A percentile compares a stretch with the other conserved stretches of the same genome.
phyloP scores from a whole-genome alignment of 2,797 vertebrate genomes.

The Coregonus suidteri region DNA sequence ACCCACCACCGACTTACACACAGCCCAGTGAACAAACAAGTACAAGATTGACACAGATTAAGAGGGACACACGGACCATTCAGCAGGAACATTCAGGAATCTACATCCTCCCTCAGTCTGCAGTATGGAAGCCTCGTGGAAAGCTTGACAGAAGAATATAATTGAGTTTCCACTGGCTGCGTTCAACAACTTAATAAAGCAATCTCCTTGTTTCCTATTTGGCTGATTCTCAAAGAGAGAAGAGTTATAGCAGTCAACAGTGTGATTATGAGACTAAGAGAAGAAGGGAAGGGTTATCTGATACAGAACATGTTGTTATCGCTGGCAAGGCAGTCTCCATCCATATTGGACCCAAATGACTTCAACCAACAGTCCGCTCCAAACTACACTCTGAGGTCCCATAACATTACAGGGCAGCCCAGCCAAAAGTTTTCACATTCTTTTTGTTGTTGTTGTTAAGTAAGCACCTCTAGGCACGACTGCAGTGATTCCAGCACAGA shows the following conservation, averaged over 20 bases:
- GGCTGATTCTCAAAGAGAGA: conserved; percentile 8
- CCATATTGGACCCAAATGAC: conserved; percentile 28
- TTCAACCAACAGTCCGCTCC: conserved; percentile 30
- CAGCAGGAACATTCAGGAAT: background rate
- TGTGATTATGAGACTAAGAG: conserved; percentile 2
- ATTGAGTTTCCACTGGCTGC: background rate
- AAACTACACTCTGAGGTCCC: conserved; percentile 24
- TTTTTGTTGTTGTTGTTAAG: conserved; percentile 46
- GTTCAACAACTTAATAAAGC: conserved; percentile 10
- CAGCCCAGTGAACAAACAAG: conserved; percentile 53
- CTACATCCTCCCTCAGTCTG: background rate
- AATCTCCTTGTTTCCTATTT: background rate
- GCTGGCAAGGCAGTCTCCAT: conserved; percentile 29
- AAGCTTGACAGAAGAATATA: background rate
- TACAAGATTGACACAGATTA: background rate
- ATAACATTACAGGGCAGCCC: conserved; percentile 14
- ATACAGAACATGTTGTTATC: conserved; percentile 44
- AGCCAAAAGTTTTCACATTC: conserved; percentile 40
- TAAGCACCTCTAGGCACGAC: conserved; percentile 25
- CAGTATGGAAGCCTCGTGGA: background rate
- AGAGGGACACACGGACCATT: conserved; percentile 2
- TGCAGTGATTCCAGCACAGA: conserved; percentile 30
- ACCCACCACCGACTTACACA: conserved; percentile 34
- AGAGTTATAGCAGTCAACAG: conserved; percentile 5
- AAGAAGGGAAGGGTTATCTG: background rate